Conservation (phyloP, 2,888 invertebrate species). For the Hirtodrosophila histrioides region DNA sequence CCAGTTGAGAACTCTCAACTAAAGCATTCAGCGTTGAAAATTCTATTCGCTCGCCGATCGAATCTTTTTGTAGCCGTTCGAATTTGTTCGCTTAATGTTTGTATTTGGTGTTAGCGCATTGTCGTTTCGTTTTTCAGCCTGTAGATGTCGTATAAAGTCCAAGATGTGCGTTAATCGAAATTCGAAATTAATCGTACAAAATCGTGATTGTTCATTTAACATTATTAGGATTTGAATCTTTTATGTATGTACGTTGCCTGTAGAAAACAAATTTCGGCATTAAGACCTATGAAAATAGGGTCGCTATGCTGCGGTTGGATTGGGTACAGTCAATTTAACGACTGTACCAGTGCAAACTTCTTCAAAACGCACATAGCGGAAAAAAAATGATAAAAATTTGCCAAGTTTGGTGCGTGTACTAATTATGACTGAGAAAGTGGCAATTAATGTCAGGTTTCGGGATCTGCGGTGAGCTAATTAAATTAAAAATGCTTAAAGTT, state of each 20-base stretch:
- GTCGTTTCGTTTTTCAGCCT: conserved; percentile 34
- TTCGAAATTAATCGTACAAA: conserved; percentile 60
- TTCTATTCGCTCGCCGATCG: conserved; percentile 21
- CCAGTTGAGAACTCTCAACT: too few species aligned
- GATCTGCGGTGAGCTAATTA: conserved; percentile 1
- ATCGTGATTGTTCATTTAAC: conserved; percentile 71
- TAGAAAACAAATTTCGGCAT: conserved; percentile 13
- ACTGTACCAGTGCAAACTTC: conserved; percentile 7
- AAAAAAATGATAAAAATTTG: neutral
- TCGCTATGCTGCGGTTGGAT: conserved; percentile 4
- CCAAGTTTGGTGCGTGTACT: neutral
- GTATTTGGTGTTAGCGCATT: conserved; percentile 56
- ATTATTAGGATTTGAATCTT: conserved; percentile 63
- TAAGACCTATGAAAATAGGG: conserved; percentile 26
- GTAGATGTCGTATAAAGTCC: conserved; percentile 17
- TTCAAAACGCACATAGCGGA: conserved; percentile 3
- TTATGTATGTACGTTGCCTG: conserved; percentile 11
- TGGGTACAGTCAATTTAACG: neutral
- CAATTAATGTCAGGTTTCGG: too few species aligned
- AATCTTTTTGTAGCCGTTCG: conserved; percentile 11
- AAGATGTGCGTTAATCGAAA: conserved; percentile 57
- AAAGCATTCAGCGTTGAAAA: conserved; percentile 11
- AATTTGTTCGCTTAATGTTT: conserved; percentile 50
- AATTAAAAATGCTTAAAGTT: conserved; percentile 21
- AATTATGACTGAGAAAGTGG: neutral